Evolutionary conservation across 2,113 vertebrate species (phyloP).

Genomic region (Eudorcas thomsonii): DNA sequence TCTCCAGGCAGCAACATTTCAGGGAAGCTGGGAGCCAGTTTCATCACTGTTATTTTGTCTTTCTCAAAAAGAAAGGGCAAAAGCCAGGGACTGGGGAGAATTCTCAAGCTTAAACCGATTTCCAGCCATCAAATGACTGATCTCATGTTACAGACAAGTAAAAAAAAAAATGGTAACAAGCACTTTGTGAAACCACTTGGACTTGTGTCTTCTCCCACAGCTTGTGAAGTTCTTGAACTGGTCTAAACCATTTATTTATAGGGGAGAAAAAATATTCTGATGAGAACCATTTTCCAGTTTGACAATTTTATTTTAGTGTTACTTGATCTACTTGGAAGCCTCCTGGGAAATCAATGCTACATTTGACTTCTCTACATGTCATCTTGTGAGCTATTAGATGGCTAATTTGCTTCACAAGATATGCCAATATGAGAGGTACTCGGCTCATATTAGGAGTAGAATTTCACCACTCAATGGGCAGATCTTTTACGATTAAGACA

Average conservation of each 20-base stretch:
- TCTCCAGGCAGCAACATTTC: background rate
- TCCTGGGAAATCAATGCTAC: constrained; percentile 81
- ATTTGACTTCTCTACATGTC: constrained; percentile 77
- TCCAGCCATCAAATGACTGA: background rate
- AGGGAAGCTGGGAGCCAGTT: background rate
- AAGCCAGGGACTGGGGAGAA: background rate
- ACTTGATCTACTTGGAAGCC: constrained; percentile 81
- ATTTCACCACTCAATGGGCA: constrained; percentile 72
- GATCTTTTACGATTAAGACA: constrained; percentile 71
- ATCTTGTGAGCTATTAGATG: constrained; percentile 76
- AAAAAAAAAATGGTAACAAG: background rate
- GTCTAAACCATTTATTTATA: constrained; percentile 73
- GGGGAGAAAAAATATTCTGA: constrained; percentile 71
- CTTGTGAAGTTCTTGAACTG: constrained; percentile 53
- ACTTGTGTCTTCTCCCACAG: constrained; percentile 28
- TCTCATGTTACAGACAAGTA: background rate
- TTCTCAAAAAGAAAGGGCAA: background rate
- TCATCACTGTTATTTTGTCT: background rate
- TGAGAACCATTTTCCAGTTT: constrained; percentile 79
- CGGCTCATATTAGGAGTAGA: constrained; percentile 66
- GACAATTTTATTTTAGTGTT: constrained; percentile 81
- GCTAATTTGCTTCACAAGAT: constrained; percentile 77
- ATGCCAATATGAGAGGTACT: constrained; percentile 67
- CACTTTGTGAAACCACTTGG: background rate
- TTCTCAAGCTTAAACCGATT: background rate